A percentile compares a stretch with the other conserved stretches of the same genome.
Evolutionary conservation across 2,888 invertebrate genomes (phyloP).

Genomic region (Dynastes hyllus): DNA sequence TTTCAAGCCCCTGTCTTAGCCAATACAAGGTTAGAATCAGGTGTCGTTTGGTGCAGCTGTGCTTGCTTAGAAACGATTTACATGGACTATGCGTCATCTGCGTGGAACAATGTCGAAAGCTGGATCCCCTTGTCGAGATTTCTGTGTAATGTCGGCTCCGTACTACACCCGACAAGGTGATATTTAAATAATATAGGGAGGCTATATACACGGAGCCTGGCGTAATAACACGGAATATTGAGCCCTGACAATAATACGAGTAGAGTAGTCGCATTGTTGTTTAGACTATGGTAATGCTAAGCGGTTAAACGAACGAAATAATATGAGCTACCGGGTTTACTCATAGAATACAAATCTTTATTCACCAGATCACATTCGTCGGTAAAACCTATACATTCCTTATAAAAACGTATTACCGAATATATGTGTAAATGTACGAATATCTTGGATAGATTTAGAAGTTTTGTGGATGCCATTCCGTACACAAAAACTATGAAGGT

Average conservation of each 20-base stretch:
- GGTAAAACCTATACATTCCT: no score
- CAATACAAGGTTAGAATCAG: slow-evolving; percentile 54
- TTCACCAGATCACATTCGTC: no score
- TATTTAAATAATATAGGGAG: slow-evolving; percentile 49
- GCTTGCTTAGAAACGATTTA: slow-evolving; percentile 55
- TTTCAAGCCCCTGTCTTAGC: slow-evolving; percentile 23
- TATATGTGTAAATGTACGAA: no score
- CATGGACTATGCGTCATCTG: slow-evolving; percentile 61
- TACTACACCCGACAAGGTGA: slow-evolving; percentile 32
- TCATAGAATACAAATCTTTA: no score
- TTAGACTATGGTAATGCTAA: slow-evolving; percentile 3
- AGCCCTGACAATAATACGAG: slow-evolving; percentile 1
- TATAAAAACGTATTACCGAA: no score
- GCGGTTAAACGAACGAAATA: not conserved
- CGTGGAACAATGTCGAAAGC: slow-evolving; percentile 47
- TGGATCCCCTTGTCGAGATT: slow-evolving; percentile 38
- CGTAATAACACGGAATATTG: slow-evolving; percentile 10
- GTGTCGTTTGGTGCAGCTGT: slow-evolving; percentile 56
- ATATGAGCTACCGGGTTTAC: not conserved
- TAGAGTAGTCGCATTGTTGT: slow-evolving; percentile 8
- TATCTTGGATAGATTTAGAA: no score
- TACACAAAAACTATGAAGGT: no score
- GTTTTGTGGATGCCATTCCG: no score
- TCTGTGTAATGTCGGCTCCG: slow-evolving; percentile 47
- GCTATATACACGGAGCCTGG: not conserved